phyloP scores from a whole-genome alignment of 2,797 vertebrate species.

The Takifugu rubripes region DNA sequence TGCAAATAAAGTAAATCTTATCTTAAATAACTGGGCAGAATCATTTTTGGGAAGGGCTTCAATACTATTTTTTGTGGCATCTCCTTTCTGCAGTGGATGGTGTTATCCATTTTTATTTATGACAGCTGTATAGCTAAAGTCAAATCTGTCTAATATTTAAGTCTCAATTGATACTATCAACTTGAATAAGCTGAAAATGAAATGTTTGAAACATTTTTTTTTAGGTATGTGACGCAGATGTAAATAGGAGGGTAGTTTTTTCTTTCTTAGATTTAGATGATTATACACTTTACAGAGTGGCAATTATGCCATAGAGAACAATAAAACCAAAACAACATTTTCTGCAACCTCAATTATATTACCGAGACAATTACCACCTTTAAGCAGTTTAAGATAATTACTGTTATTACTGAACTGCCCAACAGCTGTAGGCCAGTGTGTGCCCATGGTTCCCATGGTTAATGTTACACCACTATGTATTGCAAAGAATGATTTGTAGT shows the following conservation, averaged over 20 bases:
- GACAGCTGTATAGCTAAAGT: not conserved
- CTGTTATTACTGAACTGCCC: constrained; percentile 59
- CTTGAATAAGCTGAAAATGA: no score
- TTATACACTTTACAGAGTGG: constrained; percentile 30
- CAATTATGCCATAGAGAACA: constrained; percentile 33
- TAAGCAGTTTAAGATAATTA: constrained; percentile 51
- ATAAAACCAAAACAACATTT: constrained; percentile 41
- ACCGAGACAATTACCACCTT: constrained; percentile 59
- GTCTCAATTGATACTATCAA: no score
- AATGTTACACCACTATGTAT: constrained; percentile 16
- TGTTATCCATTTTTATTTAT: not conserved
- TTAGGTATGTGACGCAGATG: not conserved
- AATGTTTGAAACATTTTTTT: constrained; percentile 6
- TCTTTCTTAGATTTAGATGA: constrained; percentile 19
- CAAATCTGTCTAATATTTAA: no score
- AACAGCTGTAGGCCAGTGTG: constrained; percentile 27
- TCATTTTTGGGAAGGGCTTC: no score
- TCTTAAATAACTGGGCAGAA: no score
- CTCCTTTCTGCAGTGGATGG: no score
- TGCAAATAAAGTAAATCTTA: no score
- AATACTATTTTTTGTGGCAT: no score
- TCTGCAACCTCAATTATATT: constrained; percentile 52
- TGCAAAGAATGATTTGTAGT: not conserved
- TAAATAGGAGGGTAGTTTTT: not conserved
- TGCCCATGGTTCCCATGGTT: constrained; percentile 23